Evolutionary conservation across 2,797 vertebrate genomes (phyloP), one percentile per base, ranked within the genome.

Genomic region (Adrianichthys oophorus): DNA sequence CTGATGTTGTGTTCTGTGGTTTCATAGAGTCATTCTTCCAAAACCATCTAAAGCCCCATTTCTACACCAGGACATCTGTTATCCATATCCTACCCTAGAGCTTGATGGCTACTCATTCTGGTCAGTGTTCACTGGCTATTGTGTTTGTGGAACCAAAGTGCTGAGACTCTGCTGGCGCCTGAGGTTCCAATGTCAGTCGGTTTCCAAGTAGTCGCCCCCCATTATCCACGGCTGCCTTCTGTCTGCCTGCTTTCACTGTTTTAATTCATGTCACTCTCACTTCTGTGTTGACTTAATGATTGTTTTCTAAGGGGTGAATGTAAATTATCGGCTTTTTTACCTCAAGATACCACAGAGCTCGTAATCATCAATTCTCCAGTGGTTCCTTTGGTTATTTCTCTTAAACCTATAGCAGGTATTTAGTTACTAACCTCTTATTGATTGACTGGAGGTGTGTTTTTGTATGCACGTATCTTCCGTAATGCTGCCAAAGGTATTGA

Each of bases 111-210:
- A 51, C 74, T 79, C 56, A 1, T 68, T 74, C 68, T 67, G 76
- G 72, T 72, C 82, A 78, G 63, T 83, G 82, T 85, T 87, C 78
- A 85, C 74, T 70, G 74, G 74, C 73, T 60, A 72, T 77, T 74
- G 71, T 82, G 70, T 78, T 79, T 72, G 61, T 66, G 77, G 78
- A 78, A 74, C 65, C 70, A 48, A 70, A 80, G 70, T 64, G 60
- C 62, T 16, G 68, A 71, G 70, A 57, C 75, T 72, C 55, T 16
- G 0, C 71, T 71, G 76, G 76, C 56, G 67, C 79, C 79, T 74
- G 70, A 80, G 74, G 77, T 78, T 78, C 73, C 60, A 70, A 42
- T 24, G 40, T 52, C 73, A 79, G 71, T 78, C 74, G 72, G 72
- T 55, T 75, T 82, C 72, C 66, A 79, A 76, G 80, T 56, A 68